A percentile compares a stretch with the other conserved stretches of the same genome.
phyloP scores from a whole-genome alignment of 2,113 vertebrate genomes.

The Prionailurus bengalensis region DNA sequence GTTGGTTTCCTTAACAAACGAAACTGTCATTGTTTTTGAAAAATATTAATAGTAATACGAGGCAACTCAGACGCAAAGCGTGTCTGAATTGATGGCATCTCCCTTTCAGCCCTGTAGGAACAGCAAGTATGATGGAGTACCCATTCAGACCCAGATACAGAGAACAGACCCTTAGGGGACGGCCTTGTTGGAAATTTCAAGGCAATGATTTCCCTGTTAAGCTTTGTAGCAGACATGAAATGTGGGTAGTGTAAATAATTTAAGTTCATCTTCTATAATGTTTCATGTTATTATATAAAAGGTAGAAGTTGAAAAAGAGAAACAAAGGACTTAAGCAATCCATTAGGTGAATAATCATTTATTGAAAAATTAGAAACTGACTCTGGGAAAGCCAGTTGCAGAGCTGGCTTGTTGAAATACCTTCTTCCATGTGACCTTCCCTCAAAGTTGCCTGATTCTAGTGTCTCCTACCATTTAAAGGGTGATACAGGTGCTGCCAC shows the following conservation, averaged over 20 bases:
- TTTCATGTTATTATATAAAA: conserved; percentile 19
- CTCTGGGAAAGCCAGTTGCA: background rate
- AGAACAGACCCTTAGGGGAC: background rate
- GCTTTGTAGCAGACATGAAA: conserved; percentile 17
- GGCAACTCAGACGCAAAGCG: background rate
- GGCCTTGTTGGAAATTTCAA: background rate
- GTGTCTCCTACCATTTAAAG: background rate
- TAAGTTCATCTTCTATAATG: background rate
- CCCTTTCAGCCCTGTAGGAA: background rate
- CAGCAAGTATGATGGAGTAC: background rate
- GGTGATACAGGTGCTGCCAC: background rate
- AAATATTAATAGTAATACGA: background rate
- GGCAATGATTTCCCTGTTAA: background rate
- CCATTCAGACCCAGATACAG: background rate
- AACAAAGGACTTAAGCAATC: background rate
- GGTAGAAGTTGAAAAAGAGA: conserved; percentile 28
- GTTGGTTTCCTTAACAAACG: background rate
- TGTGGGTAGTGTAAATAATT: background rate
- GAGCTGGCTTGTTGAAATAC: background rate
- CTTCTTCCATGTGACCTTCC: background rate
- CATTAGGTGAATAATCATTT: background rate
- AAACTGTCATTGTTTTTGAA: background rate
- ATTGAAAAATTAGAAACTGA: background rate
- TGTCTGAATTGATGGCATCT: background rate
- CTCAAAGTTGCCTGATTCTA: background rate